A percentile compares a stretch with the other conserved stretches of the same genome.
Evolutionary conservation across 2,797 vertebrate species (phyloP).

Genomic region (Xenops minutus): DNA sequence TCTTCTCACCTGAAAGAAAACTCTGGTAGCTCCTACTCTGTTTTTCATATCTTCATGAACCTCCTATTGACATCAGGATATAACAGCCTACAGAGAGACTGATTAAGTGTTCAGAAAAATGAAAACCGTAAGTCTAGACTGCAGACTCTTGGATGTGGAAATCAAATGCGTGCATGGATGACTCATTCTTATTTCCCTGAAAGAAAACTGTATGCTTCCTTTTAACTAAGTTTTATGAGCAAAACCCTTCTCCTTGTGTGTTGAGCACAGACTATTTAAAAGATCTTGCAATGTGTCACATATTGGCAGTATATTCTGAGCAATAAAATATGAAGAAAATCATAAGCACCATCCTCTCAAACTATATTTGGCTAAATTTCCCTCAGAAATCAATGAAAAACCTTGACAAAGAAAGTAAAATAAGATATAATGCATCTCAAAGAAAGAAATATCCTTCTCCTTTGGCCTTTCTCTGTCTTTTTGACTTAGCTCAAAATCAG

Average conservation of each 20-base stretch:
- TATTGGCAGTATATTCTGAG: not conserved
- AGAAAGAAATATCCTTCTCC: not conserved
- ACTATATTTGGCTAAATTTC: not conserved
- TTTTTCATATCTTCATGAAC: conserved; percentile 30
- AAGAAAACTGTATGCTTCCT: conserved; percentile 18
- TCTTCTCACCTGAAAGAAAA: conserved; percentile 5
- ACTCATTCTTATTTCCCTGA: conserved; percentile 59
- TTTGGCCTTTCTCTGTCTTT: not conserved
- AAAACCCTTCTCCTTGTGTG: conserved; percentile 16
- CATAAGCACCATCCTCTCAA: not conserved
- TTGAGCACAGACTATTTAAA: conserved; percentile 16
- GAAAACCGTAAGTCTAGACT: conserved; percentile 58
- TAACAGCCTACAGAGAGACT: conserved; percentile 30
- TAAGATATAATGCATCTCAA: not conserved
- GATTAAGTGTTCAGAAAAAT: conserved; percentile 54
- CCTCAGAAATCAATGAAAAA: not conserved
- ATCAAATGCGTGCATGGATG: conserved; percentile 53
- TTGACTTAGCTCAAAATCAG: not conserved
- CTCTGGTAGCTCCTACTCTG: not conserved
- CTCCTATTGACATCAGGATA: conserved; percentile 47
- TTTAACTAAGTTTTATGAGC: conserved; percentile 33
- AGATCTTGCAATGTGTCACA: conserved; percentile 15
- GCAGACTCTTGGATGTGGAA: conserved; percentile 51
- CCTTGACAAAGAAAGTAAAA: not conserved
- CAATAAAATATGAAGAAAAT: conserved; percentile 32